phyloP scores from a whole-genome alignment of 92 coral and sea anemone genomes.

The Plumapathes pennacea region DNA sequence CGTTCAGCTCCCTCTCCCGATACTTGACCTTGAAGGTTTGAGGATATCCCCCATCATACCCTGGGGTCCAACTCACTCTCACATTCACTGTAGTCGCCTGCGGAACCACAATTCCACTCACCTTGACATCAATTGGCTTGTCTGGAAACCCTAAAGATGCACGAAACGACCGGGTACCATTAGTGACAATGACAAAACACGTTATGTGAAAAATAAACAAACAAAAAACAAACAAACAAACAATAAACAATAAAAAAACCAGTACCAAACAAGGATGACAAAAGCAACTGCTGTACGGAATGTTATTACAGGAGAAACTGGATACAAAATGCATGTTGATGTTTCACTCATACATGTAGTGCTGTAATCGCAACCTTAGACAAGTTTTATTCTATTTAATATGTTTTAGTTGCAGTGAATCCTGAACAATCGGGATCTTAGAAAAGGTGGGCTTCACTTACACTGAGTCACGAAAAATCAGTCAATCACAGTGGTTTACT shows the following conservation, averaged over 20 bases:
- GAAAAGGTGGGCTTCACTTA: too few relatives aligned
- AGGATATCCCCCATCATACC: conserved; percentile 65
- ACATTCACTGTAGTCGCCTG: conserved; percentile 51
- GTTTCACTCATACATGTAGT: too few relatives aligned
- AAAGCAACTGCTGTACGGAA: not conserved
- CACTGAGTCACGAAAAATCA: too few relatives aligned
- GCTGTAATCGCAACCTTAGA: too few relatives aligned
- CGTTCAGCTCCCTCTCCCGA: conserved; percentile 10
- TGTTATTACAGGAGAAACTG: not conserved
- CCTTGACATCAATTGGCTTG: conserved; percentile 50
- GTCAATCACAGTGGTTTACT: too few relatives aligned
- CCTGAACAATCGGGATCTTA: too few relatives aligned
- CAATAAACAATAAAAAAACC: not conserved
- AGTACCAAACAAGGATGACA: not conserved
- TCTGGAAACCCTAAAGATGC: conserved; percentile 58
- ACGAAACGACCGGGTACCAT: too few relatives aligned
- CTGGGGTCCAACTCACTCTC: conserved; percentile 77
- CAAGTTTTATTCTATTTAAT: too few relatives aligned
- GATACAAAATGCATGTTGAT: too few relatives aligned
- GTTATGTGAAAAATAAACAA: not conserved
- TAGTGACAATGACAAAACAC: not conserved
- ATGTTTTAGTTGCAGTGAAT: too few relatives aligned
- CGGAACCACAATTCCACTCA: conserved; percentile 20
- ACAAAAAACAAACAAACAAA: not conserved
- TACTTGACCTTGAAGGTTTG: conserved; percentile 60